These are phyloP conservation scores for Ethmia dodecea DNA, from an alignment of 2,888 invertebrate species.

Conservation along the genomic window DNA sequence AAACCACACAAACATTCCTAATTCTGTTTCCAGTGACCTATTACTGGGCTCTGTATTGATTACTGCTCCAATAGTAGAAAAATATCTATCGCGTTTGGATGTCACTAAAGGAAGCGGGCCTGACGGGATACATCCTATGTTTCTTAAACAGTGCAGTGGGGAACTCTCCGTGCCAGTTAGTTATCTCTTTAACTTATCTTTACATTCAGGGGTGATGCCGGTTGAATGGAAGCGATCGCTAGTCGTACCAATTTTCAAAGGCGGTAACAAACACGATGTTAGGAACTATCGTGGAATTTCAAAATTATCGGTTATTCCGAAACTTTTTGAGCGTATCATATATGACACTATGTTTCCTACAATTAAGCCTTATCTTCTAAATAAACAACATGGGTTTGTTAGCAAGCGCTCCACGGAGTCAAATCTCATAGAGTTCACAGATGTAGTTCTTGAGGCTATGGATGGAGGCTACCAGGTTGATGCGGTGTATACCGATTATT, in stretches of 20 bases:
- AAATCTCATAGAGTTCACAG: constrained; percentile 12
- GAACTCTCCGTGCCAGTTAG: background rate
- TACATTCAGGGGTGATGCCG: constrained; percentile 3
- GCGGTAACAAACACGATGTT: constrained; percentile 7
- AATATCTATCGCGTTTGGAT: constrained; percentile 2
- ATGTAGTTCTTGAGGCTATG: constrained; percentile 9
- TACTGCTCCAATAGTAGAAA: background rate
- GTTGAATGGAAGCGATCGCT: constrained; percentile 6
- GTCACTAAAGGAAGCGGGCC: constrained; percentile 2
- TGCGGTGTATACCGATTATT: background rate
- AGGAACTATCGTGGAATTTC: constrained; percentile 12
- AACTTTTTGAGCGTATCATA: constrained; percentile 10
- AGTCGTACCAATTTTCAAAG: no score
- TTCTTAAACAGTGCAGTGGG: background rate
- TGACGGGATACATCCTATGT: constrained; percentile 1
- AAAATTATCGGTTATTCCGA: constrained; percentile 8
- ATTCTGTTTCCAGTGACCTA: background rate
- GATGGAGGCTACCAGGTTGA: constrained; percentile 6
- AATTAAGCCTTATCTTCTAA: constrained; percentile 1
- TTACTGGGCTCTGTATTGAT: background rate
- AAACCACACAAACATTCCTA: no score
- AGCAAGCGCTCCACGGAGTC: constrained; percentile 14
- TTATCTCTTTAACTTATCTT: background rate
- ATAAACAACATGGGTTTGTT: constrained; percentile 13
- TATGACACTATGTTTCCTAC: constrained; percentile 5